A percentile compares a stretch with the other conserved stretches of the same genome.
phyloP scores from a whole-genome alignment of 2,113 vertebrate species.

The Mustela nigripes region DNA sequence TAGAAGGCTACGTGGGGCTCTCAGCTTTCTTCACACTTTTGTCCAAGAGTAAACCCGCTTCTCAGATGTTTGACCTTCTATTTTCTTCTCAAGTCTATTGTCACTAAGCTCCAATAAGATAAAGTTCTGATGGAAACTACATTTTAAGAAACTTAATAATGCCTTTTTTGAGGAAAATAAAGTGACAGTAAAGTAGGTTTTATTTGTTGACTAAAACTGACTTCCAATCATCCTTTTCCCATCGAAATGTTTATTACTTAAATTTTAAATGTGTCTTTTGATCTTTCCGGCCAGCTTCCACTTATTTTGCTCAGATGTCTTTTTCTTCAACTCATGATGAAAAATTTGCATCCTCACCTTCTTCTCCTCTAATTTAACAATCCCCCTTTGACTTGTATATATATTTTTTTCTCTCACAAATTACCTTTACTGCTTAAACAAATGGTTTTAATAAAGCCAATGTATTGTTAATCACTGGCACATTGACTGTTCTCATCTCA shows the following conservation, averaged over 20 bases:
- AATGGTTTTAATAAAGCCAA: background rate
- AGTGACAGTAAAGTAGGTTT: background rate
- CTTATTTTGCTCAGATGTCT: background rate
- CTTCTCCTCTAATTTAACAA: background rate
- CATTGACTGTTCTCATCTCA: background rate
- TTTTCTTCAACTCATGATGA: background rate
- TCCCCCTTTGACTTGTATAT: background rate
- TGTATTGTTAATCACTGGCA: background rate
- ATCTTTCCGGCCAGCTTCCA: background rate
- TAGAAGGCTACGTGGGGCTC: background rate
- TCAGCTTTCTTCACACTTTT: background rate
- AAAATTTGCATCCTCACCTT: background rate
- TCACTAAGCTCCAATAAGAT: background rate
- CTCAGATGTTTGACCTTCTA: background rate
- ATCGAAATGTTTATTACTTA: background rate
- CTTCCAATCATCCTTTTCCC: background rate
- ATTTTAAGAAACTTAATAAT: background rate
- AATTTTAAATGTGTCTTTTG: background rate
- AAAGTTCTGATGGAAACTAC: constrained; percentile 23
- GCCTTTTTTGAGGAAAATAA: constrained; percentile 18
- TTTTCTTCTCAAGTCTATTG: background rate
- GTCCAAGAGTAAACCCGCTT: background rate
- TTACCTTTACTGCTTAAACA: background rate
- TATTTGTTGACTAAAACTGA: background rate
- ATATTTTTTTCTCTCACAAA: background rate